These are phyloP conservation scores for Venustaconcha ellipsiformis DNA, from an alignment of 1,140 invertebrate genomes.

Conservation along the genomic window DNA sequence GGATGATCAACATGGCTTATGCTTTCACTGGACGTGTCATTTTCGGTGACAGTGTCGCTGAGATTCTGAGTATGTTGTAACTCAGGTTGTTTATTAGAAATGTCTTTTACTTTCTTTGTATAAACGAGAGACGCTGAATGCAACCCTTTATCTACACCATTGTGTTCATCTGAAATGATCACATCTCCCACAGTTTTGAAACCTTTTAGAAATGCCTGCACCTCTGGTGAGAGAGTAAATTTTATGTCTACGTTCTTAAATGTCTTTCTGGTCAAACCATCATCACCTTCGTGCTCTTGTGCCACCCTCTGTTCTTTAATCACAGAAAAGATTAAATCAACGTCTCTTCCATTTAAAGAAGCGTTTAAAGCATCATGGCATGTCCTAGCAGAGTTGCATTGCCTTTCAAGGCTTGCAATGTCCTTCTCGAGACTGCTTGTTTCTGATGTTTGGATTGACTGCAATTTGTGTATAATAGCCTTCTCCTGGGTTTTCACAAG, in stretches of 20 bases:
- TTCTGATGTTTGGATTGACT: slow-evolving; percentile 20
- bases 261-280: slow-evolving; percentile 21
- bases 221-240: slow-evolving; percentile 29
- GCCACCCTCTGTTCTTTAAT: slow-evolving; percentile 23
- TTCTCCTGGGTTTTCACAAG: slow-evolving; percentile 27
- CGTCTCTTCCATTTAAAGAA: slow-evolving; percentile 17
- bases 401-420: slow-evolving; percentile 15
- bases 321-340: slow-evolving; percentile 27
- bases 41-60: too few relatives aligned
- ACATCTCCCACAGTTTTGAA: slow-evolving; percentile 31
- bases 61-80: too few relatives aligned
- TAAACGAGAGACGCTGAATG: too few relatives aligned
- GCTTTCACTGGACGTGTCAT: too few relatives aligned
- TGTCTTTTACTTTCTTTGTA: too few relatives aligned
- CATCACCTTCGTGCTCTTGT: slow-evolving; percentile 14
- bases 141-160: too few relatives aligned
- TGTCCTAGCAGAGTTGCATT: slow-evolving; percentile 1
- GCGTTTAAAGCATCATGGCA: slow-evolving; percentile 10
- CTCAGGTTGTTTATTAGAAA: too few relatives aligned
- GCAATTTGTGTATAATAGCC: slow-evolving; percentile 13
- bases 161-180: slow-evolving; percentile 22
- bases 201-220: slow-evolving; percentile 25
- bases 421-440: slow-evolving; percentile 18
- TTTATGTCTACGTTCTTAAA: slow-evolving; percentile 28
- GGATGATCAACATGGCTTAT: too few relatives aligned